phyloP scores from a whole-genome alignment of 2,797 vertebrate species.

The Megaceryle alcyon region DNA sequence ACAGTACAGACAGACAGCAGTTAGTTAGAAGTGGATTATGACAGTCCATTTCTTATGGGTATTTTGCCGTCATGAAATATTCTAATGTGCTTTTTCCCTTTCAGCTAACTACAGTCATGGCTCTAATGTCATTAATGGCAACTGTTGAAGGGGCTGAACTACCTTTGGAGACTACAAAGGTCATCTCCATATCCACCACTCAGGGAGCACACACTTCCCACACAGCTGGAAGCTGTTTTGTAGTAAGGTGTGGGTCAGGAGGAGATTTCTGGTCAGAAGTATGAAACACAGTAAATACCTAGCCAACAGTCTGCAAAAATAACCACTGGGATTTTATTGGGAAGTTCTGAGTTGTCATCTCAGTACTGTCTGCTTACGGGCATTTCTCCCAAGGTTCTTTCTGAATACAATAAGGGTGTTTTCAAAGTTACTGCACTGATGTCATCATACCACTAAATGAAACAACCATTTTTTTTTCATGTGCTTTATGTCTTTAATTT shows the following conservation, averaged over 20 bases:
- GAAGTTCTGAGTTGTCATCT: background rate
- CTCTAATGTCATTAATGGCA: background rate
- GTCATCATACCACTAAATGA: background rate
- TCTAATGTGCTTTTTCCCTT: background rate
- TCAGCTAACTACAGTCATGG: background rate
- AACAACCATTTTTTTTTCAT: background rate
- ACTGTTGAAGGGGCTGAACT: background rate
- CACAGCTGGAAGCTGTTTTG: background rate
- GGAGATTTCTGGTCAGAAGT: constrained; percentile 16
- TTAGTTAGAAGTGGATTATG: background rate
- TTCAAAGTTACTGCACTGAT: background rate
- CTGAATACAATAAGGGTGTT: background rate
- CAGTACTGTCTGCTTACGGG: background rate
- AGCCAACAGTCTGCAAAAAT: background rate
- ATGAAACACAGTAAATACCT: background rate
- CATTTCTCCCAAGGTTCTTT: background rate
- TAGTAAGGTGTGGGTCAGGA: background rate
- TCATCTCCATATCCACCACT: background rate
- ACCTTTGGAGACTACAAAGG: background rate
- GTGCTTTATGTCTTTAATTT: background rate
- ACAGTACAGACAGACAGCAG: background rate
- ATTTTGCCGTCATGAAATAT: background rate
- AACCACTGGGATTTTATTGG: background rate
- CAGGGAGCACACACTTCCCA: background rate
- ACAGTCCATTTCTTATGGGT: background rate